Evolutionary conservation across 1,140 invertebrate genomes (phyloP), one percentile per base, ranked within the genome.

Genomic region (Micrasema minimum): DNA sequence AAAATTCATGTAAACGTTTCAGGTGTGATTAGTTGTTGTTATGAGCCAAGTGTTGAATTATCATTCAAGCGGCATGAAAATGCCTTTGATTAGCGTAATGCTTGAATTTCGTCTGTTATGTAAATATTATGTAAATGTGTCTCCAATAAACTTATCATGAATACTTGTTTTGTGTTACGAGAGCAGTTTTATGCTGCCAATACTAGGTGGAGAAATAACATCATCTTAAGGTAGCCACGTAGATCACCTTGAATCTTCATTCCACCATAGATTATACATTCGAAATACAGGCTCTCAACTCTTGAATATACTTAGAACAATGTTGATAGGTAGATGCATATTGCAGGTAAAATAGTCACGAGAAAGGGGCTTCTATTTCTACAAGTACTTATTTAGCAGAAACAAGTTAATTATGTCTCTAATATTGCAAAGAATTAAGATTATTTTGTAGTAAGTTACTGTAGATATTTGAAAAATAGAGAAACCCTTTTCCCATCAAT

Each of bases 41-140:
- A 53, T 9, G 50, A 23, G 2, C n/a, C n/a, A 22, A 41, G 4
- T 37, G 12, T 18, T 59, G 14, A 59, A 38, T 59, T 59, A 20
- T 35, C 50, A 59, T 41, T 51, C 12, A 12, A 51, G 48, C 20
- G 20, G 18, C 53, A 59, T 38, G 18, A 59, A 38, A 59, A 59
- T 50, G 20, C 16, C 4, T 14, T 59, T 59, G 35, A 59, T 59
- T 38, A 59, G 31, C 35, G 37, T 41, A 59, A 59, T 59, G 53
- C 31, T 59, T 59, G 53, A 38, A 38, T 59, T 59, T 18, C n/a
- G 7, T 18, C 31, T 59, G 31, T 59, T 59, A 59, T 41, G 53
- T 59, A 59, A 59, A 59, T 59, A 59, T 59, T 7, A 59, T 59
- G 53, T 22, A 59, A 59, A 59, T 59, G 2, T 22, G 37, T 16